Percentiles rank a stretch among this genome's conserved stretches.
Evolutionary conservation across 2,888 invertebrate species (phyloP).

Genomic region (Pyralis farinalis): DNA sequence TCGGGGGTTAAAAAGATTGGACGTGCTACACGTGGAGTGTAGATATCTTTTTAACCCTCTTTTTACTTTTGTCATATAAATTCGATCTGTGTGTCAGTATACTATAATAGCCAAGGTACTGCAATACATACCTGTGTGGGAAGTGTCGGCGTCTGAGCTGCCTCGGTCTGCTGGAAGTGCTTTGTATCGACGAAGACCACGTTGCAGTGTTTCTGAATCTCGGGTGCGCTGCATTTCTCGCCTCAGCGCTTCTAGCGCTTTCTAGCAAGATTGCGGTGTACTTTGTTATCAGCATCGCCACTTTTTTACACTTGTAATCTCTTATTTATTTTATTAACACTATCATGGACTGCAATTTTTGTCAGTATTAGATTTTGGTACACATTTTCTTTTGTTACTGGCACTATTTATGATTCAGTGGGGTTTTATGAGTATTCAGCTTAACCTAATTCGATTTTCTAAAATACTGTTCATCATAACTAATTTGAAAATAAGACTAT

Average conservation of each 20-base stretch:
- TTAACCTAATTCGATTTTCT: no score
- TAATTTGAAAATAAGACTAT: no score
- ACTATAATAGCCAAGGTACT: no score
- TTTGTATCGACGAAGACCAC: conserved; percentile 58
- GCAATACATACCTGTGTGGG: conserved; percentile 55
- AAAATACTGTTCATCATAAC: no score
- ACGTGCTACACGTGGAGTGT: no score
- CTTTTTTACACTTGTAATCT: conserved; percentile 16
- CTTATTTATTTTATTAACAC: conserved; percentile 18
- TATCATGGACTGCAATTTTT: not conserved
- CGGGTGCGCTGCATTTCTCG: conserved; percentile 47
- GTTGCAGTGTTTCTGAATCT: conserved; percentile 35
- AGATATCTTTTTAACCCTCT: no score
- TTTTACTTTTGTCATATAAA: no score
- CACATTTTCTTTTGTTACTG: not conserved
- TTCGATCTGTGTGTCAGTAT: no score
- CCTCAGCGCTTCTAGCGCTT: conserved; percentile 78
- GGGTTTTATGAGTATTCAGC: no score
- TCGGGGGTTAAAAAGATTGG: no score
- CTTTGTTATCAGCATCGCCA: conserved; percentile 85
- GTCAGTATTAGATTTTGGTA: not conserved
- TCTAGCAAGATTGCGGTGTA: conserved; percentile 86
- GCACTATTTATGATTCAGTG: no score
- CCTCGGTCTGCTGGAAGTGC: conserved; percentile 43
- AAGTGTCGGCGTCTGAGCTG: conserved; percentile 53